Evolutionary conservation across 2,888 invertebrate species (phyloP).

Genomic region (Macrosoma leucophasiata): DNA sequence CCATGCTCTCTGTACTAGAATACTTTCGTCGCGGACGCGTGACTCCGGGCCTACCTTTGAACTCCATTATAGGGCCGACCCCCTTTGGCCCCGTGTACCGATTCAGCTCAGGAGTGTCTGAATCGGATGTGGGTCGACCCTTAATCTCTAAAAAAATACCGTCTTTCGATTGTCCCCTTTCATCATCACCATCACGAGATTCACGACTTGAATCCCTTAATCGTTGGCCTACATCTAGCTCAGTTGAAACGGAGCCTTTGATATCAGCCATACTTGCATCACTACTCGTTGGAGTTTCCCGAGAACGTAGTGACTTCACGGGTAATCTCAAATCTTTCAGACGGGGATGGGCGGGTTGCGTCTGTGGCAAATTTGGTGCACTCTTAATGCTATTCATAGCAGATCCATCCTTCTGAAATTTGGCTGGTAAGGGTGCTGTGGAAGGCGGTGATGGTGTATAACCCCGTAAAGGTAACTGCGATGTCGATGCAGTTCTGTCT

Average conservation of each 20-base stretch:
- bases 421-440: constrained; percentile 87
- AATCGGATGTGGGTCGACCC: constrained; percentile 79
- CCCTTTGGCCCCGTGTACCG: constrained; percentile 73
- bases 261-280: constrained; percentile 79
- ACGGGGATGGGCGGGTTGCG: constrained; percentile 80
- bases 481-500: constrained; percentile 70
- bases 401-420: constrained; percentile 83
- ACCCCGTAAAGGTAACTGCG: constrained; percentile 80
- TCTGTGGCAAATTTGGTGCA: constrained; percentile 84
- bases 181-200: constrained; percentile 80
- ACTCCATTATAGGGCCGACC: constrained; percentile 77
- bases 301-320: constrained; percentile 79
- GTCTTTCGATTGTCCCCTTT: constrained; percentile 81
- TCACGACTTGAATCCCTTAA: constrained; percentile 69
- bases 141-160: constrained; percentile 84
- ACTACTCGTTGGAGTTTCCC: constrained; percentile 77
- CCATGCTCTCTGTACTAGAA: constrained; percentile 91
- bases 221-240: constrained; percentile 69
- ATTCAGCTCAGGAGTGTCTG: constrained; percentile 72
- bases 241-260: constrained; percentile 67
- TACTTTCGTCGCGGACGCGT: constrained; percentile 76
- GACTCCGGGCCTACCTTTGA: constrained; percentile 77
- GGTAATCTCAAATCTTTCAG: constrained; percentile 84
- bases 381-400: constrained; percentile 87
- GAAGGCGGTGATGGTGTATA: constrained; percentile 90